Conservation (phyloP, 2,113 vertebrate species). For the Colaptes auratus region DNA sequence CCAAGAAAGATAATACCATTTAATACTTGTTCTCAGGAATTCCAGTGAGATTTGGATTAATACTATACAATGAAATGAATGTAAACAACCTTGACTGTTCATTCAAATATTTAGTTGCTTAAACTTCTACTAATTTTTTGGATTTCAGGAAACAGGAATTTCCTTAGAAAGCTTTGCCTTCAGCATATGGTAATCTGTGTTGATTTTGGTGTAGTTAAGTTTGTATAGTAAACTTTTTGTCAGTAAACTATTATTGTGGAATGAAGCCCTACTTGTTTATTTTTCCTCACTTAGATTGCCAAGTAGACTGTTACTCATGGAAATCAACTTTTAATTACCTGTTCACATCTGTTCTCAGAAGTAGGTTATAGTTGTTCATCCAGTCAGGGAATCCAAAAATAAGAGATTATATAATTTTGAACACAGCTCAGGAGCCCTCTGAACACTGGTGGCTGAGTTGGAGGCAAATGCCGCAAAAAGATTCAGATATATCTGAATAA, state of each 20-base stretch:
- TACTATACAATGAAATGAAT: neutral
- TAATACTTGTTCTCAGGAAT: neutral
- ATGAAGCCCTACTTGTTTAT: neutral
- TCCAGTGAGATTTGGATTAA: neutral
- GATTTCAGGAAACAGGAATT: neutral
- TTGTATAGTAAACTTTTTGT: neutral
- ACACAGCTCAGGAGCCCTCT: neutral
- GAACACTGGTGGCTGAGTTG: neutral
- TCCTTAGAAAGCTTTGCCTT: neutral
- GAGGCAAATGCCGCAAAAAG: neutral
- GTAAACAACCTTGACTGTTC: neutral
- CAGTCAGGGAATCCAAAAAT: conserved; percentile 21
- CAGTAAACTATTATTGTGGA: neutral
- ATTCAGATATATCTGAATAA: neutral
- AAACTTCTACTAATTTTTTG: neutral
- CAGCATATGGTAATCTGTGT: neutral
- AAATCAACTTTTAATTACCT: conserved; percentile 45
- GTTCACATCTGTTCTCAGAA: neutral
- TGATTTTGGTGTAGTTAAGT: neutral
- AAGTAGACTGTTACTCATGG: neutral
- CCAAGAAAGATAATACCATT: neutral
- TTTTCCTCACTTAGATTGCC: neutral
- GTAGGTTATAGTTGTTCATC: neutral
- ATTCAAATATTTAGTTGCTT: neutral
- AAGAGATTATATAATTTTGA: neutral